phyloP scores from a whole-genome alignment of 92 coral and sea anemone species.

The Palythoa caribaeorum region DNA sequence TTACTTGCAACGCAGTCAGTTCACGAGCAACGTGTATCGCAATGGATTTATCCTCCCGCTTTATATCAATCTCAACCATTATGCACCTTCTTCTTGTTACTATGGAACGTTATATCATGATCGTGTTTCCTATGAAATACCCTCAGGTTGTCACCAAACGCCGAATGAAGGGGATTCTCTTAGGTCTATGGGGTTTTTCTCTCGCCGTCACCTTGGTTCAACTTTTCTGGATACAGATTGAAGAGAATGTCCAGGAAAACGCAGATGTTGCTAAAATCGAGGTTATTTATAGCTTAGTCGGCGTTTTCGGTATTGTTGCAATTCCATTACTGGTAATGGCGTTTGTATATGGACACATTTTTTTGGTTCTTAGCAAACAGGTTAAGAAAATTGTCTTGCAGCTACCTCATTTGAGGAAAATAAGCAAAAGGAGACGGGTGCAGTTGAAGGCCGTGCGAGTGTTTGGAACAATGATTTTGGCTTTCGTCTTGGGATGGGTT shows the following conservation, averaged over 20 bases:
- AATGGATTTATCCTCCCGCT: slow-evolving; percentile 77
- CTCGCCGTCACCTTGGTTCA: slow-evolving; percentile 59
- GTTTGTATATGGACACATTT: slow-evolving; percentile 65
- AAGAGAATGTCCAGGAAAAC: slow-evolving; percentile 16
- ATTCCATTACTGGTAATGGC: slow-evolving; percentile 60
- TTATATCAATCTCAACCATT: slow-evolving; percentile 75
- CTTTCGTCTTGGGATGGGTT: slow-evolving; percentile 79
- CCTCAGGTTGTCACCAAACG: slow-evolving; percentile 53
- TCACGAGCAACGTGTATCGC: slow-evolving; percentile 49
- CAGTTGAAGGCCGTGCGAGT: slow-evolving; percentile 77
- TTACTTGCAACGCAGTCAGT: slow-evolving; percentile 53
- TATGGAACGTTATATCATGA: slow-evolving; percentile 77
- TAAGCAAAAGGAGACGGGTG: slow-evolving; percentile 50
- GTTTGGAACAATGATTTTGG: slow-evolving; percentile 75
- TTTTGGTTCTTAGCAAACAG: slow-evolving; percentile 59
- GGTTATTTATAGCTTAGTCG: slow-evolving; percentile 61
- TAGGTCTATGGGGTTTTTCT: slow-evolving; percentile 67
- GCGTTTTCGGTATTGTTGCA: slow-evolving; percentile 64
- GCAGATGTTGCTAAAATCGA: slow-evolving; percentile 50
- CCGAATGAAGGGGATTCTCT: slow-evolving; percentile 35
- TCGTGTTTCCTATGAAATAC: slow-evolving; percentile 77
- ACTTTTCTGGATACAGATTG: slow-evolving; percentile 64
- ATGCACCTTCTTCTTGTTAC: slow-evolving; percentile 73
- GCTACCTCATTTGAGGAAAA: slow-evolving; percentile 54
- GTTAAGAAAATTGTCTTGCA: slow-evolving; percentile 68